Evolutionary conservation across 2,113 vertebrate species (phyloP).

Genomic region (Plestiodon gilberti): DNA sequence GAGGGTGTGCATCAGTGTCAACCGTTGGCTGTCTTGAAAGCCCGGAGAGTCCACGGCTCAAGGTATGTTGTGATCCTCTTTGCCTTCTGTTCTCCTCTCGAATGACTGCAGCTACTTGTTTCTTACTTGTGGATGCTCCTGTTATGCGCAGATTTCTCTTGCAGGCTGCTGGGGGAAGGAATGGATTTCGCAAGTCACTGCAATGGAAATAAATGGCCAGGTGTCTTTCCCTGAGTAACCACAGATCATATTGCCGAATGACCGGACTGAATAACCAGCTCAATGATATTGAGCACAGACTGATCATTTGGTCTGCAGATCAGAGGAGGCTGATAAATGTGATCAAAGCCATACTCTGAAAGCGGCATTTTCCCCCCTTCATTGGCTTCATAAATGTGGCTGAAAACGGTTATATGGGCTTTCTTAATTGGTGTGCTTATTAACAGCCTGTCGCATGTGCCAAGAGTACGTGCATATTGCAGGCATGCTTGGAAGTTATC

Average conservation of each 20-base stretch:
- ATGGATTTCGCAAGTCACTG: slow-evolving; percentile 44
- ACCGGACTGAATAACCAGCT: slow-evolving; percentile 18
- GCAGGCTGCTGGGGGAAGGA: slow-evolving; percentile 24
- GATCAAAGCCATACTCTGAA: slow-evolving; percentile 29
- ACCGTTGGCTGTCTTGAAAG: slow-evolving; percentile 40
- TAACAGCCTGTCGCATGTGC: slow-evolving; percentile 34
- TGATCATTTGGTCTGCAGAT: slow-evolving; percentile 42
- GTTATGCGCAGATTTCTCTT: slow-evolving; percentile 35
- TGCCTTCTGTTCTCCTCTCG: slow-evolving; percentile 35
- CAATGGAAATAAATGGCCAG: slow-evolving; percentile 27
- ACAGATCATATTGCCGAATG: neutral
- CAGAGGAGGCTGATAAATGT: slow-evolving; percentile 1
- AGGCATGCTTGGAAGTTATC: slow-evolving; percentile 46
- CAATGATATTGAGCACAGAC: slow-evolving; percentile 63
- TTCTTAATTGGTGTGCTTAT: slow-evolving; percentile 42
- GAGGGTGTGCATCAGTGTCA: slow-evolving; percentile 38
- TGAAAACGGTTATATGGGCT: neutral
- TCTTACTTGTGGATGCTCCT: slow-evolving; percentile 53
- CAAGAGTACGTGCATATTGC: slow-evolving; percentile 45
- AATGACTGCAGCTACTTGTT: slow-evolving; percentile 35
- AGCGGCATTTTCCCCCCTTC: slow-evolving; percentile 31
- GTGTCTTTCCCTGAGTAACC: neutral
- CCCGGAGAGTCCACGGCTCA: slow-evolving; percentile 28
- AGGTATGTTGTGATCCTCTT: slow-evolving; percentile 69
- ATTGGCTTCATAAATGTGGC: neutral